Evolutionary conservation across 2,797 vertebrate species (phyloP).

Genomic region (Sebastes matsubarae): DNA sequence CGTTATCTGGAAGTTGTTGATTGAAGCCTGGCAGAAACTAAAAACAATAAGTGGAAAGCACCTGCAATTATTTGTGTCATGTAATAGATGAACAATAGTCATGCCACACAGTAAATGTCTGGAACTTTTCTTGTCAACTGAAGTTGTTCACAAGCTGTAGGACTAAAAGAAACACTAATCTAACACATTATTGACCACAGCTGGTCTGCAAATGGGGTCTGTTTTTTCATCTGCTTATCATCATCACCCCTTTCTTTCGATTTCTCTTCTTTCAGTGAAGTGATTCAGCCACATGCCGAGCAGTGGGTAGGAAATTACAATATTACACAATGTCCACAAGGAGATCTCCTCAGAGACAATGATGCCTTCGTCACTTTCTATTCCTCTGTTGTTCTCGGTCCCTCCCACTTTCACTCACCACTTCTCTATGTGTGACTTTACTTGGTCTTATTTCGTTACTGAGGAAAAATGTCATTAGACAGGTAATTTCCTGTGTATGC

Average conservation of each 20-base stretch:
- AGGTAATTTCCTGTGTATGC: constrained; percentile 25
- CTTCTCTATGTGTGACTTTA: constrained; percentile 48
- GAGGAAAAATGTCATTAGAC: background rate
- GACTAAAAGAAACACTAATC: background rate
- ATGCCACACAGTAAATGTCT: background rate
- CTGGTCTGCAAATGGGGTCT: background rate
- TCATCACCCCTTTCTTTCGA: constrained; percentile 3
- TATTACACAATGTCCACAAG: constrained; percentile 61
- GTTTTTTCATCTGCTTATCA: constrained; percentile 10
- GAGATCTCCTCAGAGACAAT: constrained; percentile 24
- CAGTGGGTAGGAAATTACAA: constrained; percentile 50
- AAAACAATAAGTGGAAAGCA: constrained; percentile 33
- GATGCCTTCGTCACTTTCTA: constrained; percentile 60
- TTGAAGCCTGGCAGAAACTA: constrained; percentile 42
- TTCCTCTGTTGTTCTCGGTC: constrained; percentile 50
- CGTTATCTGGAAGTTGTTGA: constrained; percentile 71
- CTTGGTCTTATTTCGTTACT: constrained; percentile 10
- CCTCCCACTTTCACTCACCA: constrained; percentile 46
- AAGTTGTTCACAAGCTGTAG: background rate
- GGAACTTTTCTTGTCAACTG: background rate
- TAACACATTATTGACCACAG: background rate
- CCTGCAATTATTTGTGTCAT: background rate
- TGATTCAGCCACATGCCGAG: constrained; percentile 39
- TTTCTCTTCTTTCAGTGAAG: constrained; percentile 20
- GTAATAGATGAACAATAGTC: background rate